Percentiles rank a stretch among this genome's conserved stretches.
Evolutionary conservation across 2,888 invertebrate species (phyloP).

Genomic region (Aelia acuminata): DNA sequence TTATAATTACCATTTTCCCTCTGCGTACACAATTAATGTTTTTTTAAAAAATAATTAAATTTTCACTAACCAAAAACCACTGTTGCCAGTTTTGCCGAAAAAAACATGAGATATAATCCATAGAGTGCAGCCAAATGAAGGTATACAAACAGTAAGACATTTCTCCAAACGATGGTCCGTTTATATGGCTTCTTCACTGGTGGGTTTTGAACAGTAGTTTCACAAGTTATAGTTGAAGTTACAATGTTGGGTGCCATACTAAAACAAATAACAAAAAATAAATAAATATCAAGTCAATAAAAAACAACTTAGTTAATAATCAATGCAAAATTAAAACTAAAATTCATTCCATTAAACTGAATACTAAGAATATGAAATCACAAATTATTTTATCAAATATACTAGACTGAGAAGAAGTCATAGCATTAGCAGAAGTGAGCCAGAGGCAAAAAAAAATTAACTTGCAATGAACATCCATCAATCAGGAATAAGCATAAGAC

Average conservation of each 20-base stretch:
- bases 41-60: background rate
- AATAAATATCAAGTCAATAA: too few species aligned
- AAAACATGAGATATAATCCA: slow-evolving; percentile 80
- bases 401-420: too few species aligned
- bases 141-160: slow-evolving; percentile 83
- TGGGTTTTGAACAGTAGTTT: slow-evolving; percentile 68
- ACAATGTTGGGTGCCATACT: slow-evolving; percentile 71
- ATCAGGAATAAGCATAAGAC: too few species aligned
- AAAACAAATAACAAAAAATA: background rate
- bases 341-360: background rate
- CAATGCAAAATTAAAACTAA: too few species aligned
- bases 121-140: slow-evolving; percentile 83
- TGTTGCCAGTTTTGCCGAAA: slow-evolving; percentile 82
- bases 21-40: background rate
- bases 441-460: too few species aligned
- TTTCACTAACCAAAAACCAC: slow-evolving; percentile 78
- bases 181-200: slow-evolving; percentile 65
- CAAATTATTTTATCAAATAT: background rate
- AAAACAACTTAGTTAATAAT: too few species aligned
- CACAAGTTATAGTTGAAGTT: slow-evolving; percentile 69
- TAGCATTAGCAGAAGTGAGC: too few species aligned
- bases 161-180: slow-evolving; percentile 81
- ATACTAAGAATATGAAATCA: background rate
- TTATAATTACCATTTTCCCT: background rate
- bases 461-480: too few species aligned